These are phyloP conservation scores for Boulengeromyrus knoepffleri DNA, from an alignment of 2,113 vertebrate species.

Conservation along the genomic window DNA sequence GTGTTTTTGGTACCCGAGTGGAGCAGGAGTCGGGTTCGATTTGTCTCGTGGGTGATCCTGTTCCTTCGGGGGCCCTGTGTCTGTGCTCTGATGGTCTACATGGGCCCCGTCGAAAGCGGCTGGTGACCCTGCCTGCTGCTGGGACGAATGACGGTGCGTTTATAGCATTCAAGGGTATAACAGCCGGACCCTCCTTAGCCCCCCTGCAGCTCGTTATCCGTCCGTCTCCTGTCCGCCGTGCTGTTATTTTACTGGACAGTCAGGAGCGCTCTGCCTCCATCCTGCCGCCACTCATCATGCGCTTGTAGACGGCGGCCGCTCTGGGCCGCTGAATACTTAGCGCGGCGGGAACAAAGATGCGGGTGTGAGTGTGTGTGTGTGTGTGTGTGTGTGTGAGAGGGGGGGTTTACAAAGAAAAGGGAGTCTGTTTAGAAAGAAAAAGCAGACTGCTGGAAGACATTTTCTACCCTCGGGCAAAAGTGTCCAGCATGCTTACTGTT, in stretches of 20 bases:
- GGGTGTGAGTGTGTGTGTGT: conserved; percentile 9
- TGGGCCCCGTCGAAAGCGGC: not conserved
- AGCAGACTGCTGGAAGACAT: conserved; percentile 24
- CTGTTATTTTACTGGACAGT: not conserved
- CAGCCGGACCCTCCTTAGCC: not conserved
- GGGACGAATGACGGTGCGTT: not conserved
- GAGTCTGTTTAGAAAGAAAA: conserved; percentile 13
- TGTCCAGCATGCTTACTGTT: conserved; percentile 23
- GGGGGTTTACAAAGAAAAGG: not conserved
- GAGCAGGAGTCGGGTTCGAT: conserved; percentile 15
- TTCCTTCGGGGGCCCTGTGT: conserved; percentile 16
- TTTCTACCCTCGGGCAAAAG: conserved; percentile 30
- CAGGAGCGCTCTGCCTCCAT: not conserved
- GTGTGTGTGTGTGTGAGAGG: conserved; percentile 10
- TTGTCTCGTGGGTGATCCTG: conserved; percentile 18
- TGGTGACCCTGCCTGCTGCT: not conserved
- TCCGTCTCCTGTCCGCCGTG: not conserved
- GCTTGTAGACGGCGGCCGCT: not conserved
- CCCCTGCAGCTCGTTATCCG: not conserved
- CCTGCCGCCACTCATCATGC: not conserved
- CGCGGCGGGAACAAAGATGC: conserved; percentile 34
- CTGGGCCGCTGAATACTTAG: conserved; percentile 27
- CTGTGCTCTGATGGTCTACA: not conserved
- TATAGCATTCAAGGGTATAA: not conserved
- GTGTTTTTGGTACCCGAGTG: conserved; percentile 9